Conservation (phyloP, 2,888 invertebrate species). For the Plemyria rubiginata region DNA sequence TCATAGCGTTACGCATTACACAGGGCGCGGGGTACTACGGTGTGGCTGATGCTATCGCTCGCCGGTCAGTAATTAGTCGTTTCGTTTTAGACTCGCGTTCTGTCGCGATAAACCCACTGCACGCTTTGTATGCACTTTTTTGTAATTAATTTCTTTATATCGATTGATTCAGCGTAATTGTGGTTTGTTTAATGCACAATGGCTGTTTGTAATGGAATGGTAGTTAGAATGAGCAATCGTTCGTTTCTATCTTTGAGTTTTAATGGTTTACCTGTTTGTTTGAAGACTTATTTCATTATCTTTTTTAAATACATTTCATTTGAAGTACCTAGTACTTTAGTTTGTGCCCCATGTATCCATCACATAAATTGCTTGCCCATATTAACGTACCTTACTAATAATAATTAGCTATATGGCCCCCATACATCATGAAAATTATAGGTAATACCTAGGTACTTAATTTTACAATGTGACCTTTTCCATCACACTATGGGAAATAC, state of each 20-base stretch:
- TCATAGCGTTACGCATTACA: constrained; percentile 17
- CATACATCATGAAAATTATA: constrained; percentile 11
- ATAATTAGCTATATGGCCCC: constrained; percentile 1
- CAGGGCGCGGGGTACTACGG: constrained; percentile 30
- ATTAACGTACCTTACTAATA: background rate
- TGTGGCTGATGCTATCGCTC: constrained; percentile 65
- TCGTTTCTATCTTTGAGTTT: constrained; percentile 18
- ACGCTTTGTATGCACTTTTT: constrained; percentile 71
- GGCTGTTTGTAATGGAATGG: constrained; percentile 32
- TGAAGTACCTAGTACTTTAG: too few species aligned
- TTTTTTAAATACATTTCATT: too few species aligned
- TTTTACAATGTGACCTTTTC: constrained; percentile 34
- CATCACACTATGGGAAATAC: constrained; percentile 42
- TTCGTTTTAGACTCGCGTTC: constrained; percentile 71
- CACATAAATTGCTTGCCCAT: background rate
- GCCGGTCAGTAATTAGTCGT: constrained; percentile 73
- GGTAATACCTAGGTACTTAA: constrained; percentile 5
- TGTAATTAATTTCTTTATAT: constrained; percentile 72
- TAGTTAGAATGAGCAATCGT: constrained; percentile 25
- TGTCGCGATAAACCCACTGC: constrained; percentile 66
- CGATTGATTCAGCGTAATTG: constrained; percentile 61
- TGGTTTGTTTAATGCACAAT: constrained; percentile 40
- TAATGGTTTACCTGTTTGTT: constrained; percentile 23
- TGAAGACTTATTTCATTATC: background rate
- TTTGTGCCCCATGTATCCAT: too few species aligned